Evolutionary conservation across 2,797 vertebrate species (phyloP), one percentile per base, ranked within the genome.

Genomic region (Acropternis orthonyx): DNA sequence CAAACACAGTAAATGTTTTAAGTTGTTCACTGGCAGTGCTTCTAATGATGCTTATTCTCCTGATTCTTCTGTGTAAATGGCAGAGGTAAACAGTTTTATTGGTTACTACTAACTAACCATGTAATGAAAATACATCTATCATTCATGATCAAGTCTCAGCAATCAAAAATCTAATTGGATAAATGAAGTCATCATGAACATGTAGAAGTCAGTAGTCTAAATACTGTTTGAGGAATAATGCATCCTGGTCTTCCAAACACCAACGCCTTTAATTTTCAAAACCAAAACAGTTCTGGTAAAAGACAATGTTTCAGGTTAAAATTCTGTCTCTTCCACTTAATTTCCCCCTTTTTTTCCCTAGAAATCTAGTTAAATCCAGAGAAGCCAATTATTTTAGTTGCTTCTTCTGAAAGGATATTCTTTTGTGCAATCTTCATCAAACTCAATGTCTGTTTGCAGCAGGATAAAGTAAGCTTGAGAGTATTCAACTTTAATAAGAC

Each of bases 11-110:
- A 77, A 72, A 87, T 69, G 12, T 79, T 36, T 93, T 97, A 89
- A 91, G 94, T 34, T 90, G 65, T 16, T 73, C 48, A 1, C 27
- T 97, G 95, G 48, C 89, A 56, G n/a, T 91, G 14, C n/a, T 98
- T 14, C 81, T 97, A 49, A 34, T 91, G 16, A 36, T 68, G 10
- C 17, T 88, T 43, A 59, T 96, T 36, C 63, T 98, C 48, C 58
- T 95, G 62, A 65, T 96, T 48, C 97, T 87, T 83, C 71, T 97
- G 7, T 94, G 97, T 89, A 97, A 95, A 62, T 94, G 96, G 59
- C 55, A 94, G 73, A 97, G 97, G 98, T 98, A 96, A 97, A 96
- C 95, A 13, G 11, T 59, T 73, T 81, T 75, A 30, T 41, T 89
- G 16, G 13, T 78, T 73, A 36, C 21, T 61, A 46, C 16, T 80